Percentiles rank a stretch among this genome's conserved stretches.
These are phyloP conservation scores for Charaxes varanes DNA, from an alignment of 1,140 invertebrate species.

Conservation along the genomic window DNA sequence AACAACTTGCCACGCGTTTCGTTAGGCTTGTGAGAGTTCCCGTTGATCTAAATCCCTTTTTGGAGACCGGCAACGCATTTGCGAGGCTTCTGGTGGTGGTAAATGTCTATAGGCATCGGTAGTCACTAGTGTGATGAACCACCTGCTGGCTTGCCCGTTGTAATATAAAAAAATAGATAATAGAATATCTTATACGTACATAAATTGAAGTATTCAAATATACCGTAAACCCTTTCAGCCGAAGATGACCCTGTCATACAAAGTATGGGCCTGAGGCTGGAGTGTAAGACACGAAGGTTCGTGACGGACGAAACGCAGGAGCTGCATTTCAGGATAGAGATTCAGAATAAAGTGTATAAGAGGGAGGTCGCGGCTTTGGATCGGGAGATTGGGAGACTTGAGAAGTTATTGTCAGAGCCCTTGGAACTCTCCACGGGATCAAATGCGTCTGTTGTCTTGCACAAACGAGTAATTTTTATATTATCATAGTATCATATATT, in stretches of 20 bases:
- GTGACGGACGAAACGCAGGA: conserved; percentile 84
- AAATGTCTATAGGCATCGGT: too few species aligned
- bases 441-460: conserved; percentile 8
- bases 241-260: conserved; percentile 89
- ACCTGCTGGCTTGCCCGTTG: too few species aligned
- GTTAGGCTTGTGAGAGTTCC: too few species aligned
- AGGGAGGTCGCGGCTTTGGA: conserved; percentile 88
- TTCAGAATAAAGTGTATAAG: conserved; percentile 92
- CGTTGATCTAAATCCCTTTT: too few species aligned
- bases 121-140: too few species aligned
- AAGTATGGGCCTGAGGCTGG: conserved; percentile 89
- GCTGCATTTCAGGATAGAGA: conserved; percentile 88
- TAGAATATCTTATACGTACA: too few species aligned
- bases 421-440: conserved; percentile 6
- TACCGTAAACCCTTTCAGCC: conserved; percentile 50
- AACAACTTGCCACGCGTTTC: too few species aligned
- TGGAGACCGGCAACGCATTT: too few species aligned
- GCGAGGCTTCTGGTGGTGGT: too few species aligned
- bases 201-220: too few species aligned
- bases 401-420: conserved; percentile 76
- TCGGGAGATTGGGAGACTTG: conserved; percentile 84
- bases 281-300: conserved; percentile 89
- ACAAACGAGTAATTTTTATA: conserved; percentile 16
- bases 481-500: too few species aligned
- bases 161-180: too few species aligned